A percentile compares a stretch with the other conserved stretches of the same genome.
Conservation (phyloP, 1,140 invertebrate species). For the Drosophila pachea region DNA sequence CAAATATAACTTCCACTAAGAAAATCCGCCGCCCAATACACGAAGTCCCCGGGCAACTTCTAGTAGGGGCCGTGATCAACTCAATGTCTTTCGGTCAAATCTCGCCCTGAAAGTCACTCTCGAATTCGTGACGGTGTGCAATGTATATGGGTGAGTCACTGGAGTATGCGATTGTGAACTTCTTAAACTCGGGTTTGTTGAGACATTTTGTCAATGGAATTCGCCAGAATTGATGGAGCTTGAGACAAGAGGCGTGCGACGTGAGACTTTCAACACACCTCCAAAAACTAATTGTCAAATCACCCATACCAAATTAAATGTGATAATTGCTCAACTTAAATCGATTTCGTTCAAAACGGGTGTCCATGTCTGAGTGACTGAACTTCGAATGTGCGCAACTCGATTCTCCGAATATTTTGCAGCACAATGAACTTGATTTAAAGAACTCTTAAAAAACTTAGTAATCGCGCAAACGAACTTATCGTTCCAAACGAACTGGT, state of each 20-base stretch:
- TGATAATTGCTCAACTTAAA: slow-evolving; percentile 26
- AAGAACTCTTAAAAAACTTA: background rate
- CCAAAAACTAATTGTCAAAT: slow-evolving; percentile 31
- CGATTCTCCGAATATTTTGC: slow-evolving; percentile 7
- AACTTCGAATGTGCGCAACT: no score
- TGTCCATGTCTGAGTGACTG: slow-evolving; percentile 23
- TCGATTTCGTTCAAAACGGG: slow-evolving; percentile 14
- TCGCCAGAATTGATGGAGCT: no score
- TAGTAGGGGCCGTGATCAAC: slow-evolving; percentile 64
- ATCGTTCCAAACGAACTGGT: no score
- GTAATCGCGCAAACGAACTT: no score
- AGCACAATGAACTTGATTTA: slow-evolving; percentile 3
- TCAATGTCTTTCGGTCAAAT: slow-evolving; percentile 49
- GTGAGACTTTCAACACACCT: slow-evolving; percentile 15
- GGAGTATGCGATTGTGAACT: slow-evolving; percentile 26
- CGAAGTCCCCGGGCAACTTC: slow-evolving; percentile 11
- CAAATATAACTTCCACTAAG: no score
- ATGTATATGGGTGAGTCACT: slow-evolving; percentile 27
- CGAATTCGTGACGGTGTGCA: slow-evolving; percentile 56
- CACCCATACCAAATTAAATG: slow-evolving; percentile 23
- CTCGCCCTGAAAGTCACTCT: slow-evolving; percentile 19
- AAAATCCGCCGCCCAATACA: no score
- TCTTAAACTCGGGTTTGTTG: slow-evolving; percentile 4
- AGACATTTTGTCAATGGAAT: slow-evolving; percentile 1
- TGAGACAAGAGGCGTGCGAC: no score